Percentiles rank a stretch among this genome's conserved stretches.
Evolutionary conservation across 2,888 invertebrate genomes (phyloP).

Genomic region (Macaria notata): DNA sequence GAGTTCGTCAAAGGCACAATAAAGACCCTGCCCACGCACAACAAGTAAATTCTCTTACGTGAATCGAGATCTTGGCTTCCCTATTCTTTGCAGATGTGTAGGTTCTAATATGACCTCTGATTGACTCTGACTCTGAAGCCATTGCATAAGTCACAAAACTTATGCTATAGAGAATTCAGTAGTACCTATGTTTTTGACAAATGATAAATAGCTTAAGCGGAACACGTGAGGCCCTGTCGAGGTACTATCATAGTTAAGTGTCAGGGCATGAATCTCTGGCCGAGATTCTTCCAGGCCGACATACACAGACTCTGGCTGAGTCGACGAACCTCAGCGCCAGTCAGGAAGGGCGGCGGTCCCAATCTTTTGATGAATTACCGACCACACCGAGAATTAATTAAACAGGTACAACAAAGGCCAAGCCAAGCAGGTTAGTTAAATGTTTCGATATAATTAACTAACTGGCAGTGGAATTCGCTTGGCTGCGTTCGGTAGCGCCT

Average conservation of each 20-base stretch:
- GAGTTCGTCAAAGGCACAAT: constrained; percentile 19
- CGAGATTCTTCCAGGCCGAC: too few relatives aligned
- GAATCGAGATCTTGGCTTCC: constrained; percentile 10
- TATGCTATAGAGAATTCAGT: too few relatives aligned
- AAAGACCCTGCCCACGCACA: constrained; percentile 18
- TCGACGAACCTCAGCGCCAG: constrained; percentile 3
- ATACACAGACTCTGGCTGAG: too few relatives aligned
- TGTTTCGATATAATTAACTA: constrained; percentile 6
- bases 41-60: constrained; percentile 13
- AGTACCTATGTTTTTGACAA: too few relatives aligned
- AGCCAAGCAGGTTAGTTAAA: constrained; percentile 5
- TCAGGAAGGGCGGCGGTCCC: constrained; percentile 4
- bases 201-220: too few relatives aligned
- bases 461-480: constrained; percentile 32
- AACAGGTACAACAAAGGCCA: constrained; percentile 10
- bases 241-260: too few relatives aligned
- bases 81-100: constrained; percentile 3
- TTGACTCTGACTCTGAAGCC: too few relatives aligned
- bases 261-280: too few relatives aligned
- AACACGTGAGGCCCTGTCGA: too few relatives aligned
- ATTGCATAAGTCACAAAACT: too few relatives aligned
- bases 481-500: constrained; percentile 23
- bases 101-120: background rate
- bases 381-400: constrained; percentile 9
- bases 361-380: constrained; percentile 10